Conservation (phyloP, 2,888 invertebrate genomes). For the Chymomyza amoena region DNA sequence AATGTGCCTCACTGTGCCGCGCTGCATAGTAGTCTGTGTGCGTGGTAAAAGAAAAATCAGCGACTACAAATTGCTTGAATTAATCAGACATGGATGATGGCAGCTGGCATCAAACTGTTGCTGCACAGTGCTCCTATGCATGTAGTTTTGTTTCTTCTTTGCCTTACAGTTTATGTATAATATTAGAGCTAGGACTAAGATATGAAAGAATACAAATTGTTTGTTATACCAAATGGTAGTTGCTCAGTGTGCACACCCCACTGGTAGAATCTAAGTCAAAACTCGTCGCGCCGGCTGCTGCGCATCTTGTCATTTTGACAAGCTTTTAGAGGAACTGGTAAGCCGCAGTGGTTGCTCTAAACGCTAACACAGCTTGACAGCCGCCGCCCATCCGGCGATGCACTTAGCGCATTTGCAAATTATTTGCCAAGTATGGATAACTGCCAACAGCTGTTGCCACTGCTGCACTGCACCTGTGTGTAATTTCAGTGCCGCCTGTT, state of each 20-base stretch:
- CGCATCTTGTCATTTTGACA: not conserved
- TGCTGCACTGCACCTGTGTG: conserved; percentile 39
- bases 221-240: not conserved
- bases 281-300: conserved; percentile 2
- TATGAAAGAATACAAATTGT: not conserved
- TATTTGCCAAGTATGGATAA: conserved; percentile 41
- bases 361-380: conserved; percentile 11
- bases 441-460: conserved; percentile 52
- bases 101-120: not conserved
- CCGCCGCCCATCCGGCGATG: conserved; percentile 63
- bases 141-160: not conserved
- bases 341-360: not conserved
- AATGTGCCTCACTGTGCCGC: not conserved
- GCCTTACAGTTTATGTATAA: not conserved
- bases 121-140: not conserved
- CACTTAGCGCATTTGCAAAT: conserved; percentile 69
- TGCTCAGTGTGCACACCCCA: not conserved
- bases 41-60: not conserved
- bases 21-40: not conserved
- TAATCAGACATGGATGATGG: conserved; percentile 1
- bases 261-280: not conserved
- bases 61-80: not conserved
- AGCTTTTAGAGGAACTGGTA: not conserved
- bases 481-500: conserved; percentile 42
- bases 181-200: not conserved